Percentiles rank a stretch among this genome's conserved stretches.
Evolutionary conservation across 2,113 vertebrate genomes (phyloP).

Genomic region (Brachypteracias leptosomus): DNA sequence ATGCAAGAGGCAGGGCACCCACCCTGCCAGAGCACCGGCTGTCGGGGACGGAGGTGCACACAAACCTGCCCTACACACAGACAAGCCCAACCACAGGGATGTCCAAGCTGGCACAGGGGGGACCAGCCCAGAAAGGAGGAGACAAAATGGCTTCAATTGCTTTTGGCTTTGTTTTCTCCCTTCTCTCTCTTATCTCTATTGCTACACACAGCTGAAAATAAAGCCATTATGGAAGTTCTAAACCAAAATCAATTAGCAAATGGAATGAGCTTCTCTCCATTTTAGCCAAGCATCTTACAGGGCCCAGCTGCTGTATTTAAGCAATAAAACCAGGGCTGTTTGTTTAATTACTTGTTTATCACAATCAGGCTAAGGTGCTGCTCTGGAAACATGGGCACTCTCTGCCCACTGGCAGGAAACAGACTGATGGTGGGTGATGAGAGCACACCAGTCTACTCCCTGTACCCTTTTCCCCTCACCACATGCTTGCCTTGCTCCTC

Average conservation of each 20-base stretch:
- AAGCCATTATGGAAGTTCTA: neutral
- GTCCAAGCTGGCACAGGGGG: accelerated
- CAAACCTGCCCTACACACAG: neutral
- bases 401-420: neutral
- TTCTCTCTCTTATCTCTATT: neutral
- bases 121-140: neutral
- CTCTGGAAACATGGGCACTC: neutral
- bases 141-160: neutral
- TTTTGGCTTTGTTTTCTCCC: neutral
- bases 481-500: neutral
- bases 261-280: neutral
- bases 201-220: neutral
- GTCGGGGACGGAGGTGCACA: accelerated
- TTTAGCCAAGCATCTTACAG: neutral
- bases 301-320: neutral
- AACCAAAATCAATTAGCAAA: neutral
- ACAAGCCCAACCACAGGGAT: accelerated
- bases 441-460: neutral
- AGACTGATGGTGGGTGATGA: accelerated
- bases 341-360: neutral
- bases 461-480: neutral
- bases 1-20: neutral
- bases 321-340: neutral
- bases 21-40: accelerated
- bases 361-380: neutral